Conservation (phyloP, 2,888 invertebrate genomes). For the Zele albiditarsus region DNA sequence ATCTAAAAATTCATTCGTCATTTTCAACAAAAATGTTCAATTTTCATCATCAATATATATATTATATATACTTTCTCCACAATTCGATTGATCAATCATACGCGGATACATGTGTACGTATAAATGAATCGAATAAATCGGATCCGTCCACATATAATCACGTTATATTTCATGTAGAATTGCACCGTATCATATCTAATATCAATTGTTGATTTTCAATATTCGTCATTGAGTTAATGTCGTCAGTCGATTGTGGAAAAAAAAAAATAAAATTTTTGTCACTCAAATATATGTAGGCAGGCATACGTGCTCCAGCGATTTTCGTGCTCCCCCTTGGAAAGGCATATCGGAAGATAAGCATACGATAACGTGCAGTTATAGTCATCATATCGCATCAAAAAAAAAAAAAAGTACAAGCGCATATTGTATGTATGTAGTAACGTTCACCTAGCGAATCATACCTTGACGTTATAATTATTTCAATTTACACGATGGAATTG, state of each 20-base stretch:
- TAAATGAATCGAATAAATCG: too few relatives aligned
- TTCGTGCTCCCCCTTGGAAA: too few relatives aligned
- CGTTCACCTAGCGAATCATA: not conserved
- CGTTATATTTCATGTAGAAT: too few relatives aligned
- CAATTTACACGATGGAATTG: too few relatives aligned
- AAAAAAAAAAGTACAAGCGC: not conserved
- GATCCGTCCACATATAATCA: too few relatives aligned
- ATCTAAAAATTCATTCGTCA: too few relatives aligned
- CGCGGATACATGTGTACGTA: too few relatives aligned
- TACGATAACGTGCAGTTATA: conserved; percentile 7
- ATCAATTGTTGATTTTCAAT: conserved; percentile 9
- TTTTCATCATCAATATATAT: too few relatives aligned
- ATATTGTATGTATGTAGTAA: not conserved
- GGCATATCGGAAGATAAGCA: conserved; percentile 4
- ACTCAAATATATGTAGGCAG: not conserved
- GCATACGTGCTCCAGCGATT: not conserved
- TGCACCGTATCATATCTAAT: not conserved
- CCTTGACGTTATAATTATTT: not conserved
- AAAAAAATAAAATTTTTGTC: not conserved
- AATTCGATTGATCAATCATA: too few relatives aligned
- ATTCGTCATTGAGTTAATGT: not conserved
- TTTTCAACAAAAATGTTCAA: too few relatives aligned
- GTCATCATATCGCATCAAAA: conserved; percentile 3
- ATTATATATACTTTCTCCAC: too few relatives aligned
- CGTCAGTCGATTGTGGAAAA: not conserved